Evolutionary conservation across 2,888 invertebrate species (phyloP).

Genomic region (Stenchaetothrips biformis): DNA sequence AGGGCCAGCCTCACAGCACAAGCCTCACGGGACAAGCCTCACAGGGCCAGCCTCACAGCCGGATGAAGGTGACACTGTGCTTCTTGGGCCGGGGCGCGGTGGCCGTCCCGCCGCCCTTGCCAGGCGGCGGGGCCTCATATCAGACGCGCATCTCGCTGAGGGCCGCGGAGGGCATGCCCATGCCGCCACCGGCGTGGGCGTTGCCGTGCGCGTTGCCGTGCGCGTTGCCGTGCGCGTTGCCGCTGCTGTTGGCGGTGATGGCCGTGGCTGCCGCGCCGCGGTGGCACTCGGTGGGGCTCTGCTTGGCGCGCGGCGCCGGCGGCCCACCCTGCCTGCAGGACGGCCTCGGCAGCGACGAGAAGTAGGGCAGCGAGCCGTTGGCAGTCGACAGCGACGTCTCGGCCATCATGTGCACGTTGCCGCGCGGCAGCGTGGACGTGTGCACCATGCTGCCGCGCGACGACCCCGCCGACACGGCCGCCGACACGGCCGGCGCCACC

Average conservation of each 20-base stretch:
- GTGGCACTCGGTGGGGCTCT: slow-evolving; percentile 33
- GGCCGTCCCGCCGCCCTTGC: slow-evolving; percentile 1
- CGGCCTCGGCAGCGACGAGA: slow-evolving; percentile 51
- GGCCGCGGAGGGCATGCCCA: slow-evolving; percentile 72
- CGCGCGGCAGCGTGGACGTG: slow-evolving; percentile 33
- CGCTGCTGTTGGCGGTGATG: slow-evolving; percentile 5
- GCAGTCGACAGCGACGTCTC: slow-evolving; percentile 35
- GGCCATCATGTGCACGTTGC: slow-evolving; percentile 31
- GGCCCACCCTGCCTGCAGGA: slow-evolving; percentile 39
- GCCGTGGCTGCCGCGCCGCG: slow-evolving; percentile 45
- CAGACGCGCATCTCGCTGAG: slow-evolving; percentile 90
- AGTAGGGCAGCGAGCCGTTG: slow-evolving; percentile 39
- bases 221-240: slow-evolving; percentile 35
- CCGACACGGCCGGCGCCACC: background rate
- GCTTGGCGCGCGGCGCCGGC: slow-evolving; percentile 38
- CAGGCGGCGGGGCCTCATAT: slow-evolving; percentile 41
- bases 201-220: slow-evolving; percentile 44
- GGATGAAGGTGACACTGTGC: slow-evolving; percentile 4
- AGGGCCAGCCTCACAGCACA: no score
- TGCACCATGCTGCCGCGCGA: slow-evolving; percentile 20
- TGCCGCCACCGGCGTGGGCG: slow-evolving; percentile 46
- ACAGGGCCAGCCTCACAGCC: background rate
- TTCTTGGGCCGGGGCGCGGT: slow-evolving; percentile 12
- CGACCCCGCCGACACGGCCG: background rate
- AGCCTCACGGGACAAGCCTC: no score